Conservation (phyloP, 2,888 invertebrate genomes). For the Athalia rosae region DNA sequence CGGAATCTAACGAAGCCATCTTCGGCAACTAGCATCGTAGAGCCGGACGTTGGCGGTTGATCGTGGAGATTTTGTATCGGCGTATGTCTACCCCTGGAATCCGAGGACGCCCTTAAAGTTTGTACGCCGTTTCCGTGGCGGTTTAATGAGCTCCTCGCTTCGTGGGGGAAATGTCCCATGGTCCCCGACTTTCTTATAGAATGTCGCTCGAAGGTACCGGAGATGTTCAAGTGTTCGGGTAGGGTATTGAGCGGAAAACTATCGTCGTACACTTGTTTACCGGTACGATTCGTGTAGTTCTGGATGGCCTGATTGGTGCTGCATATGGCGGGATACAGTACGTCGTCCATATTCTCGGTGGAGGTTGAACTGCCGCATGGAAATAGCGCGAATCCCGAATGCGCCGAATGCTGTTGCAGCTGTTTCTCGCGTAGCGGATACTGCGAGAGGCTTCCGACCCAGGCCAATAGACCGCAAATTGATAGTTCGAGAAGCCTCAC, state of each 20-base stretch:
- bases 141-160: conserved; percentile 69
- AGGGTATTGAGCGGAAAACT: conserved; percentile 77
- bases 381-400: conserved; percentile 85
- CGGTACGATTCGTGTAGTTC: conserved; percentile 87
- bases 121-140: conserved; percentile 75
- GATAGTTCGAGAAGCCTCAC: conserved; percentile 89
- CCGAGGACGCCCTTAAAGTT: conserved; percentile 75
- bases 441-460: conserved; percentile 88
- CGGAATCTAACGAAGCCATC: conserved; percentile 92
- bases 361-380: conserved; percentile 86
- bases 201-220: conserved; percentile 71
- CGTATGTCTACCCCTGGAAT: conserved; percentile 64
- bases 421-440: conserved; percentile 80
- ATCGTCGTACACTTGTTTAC: conserved; percentile 85
- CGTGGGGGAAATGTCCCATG: conserved; percentile 77
- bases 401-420: conserved; percentile 67
- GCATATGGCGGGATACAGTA: conserved; percentile 90
- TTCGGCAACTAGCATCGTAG: conserved; percentile 91
- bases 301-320: conserved; percentile 90
- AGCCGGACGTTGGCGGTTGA: conserved; percentile 74
- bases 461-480: conserved; percentile 90
- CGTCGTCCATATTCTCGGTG: conserved; percentile 89
- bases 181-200: conserved; percentile 78
- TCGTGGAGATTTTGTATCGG: conserved; percentile 73
- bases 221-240: conserved; percentile 70